Percentiles rank a stretch among this genome's conserved stretches.
These are phyloP conservation scores for Drosophila siamana DNA, from an alignment of 2,888 invertebrate species.

Conservation along the genomic window DNA sequence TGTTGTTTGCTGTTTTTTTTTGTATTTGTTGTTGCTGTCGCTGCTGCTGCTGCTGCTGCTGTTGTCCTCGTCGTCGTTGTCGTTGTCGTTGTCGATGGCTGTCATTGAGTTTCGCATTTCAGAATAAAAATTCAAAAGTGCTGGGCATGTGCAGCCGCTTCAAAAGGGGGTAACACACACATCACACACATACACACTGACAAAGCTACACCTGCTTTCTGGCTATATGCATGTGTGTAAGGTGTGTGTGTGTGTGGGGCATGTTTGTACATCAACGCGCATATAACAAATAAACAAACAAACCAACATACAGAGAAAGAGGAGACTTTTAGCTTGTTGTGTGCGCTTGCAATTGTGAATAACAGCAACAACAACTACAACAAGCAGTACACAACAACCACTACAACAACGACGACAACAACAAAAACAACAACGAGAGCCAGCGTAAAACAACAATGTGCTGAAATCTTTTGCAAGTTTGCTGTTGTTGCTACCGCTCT, in stretches of 20 bases:
- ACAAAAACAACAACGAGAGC: conserved; percentile 8
- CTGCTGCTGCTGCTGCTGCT: conserved; percentile 5
- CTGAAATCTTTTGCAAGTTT: conserved; percentile 67
- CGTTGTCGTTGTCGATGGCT: conserved; percentile 63
- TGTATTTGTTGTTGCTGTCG: conserved; percentile 14
- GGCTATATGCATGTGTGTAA: conserved; percentile 16
- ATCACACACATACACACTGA: conserved; percentile 24
- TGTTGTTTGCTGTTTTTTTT: too few relatives aligned
- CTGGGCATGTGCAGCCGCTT: conserved; percentile 48
- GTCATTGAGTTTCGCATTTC: conserved; percentile 74
- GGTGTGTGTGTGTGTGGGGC: conserved; percentile 50
- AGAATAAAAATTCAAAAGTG: conserved; percentile 70
- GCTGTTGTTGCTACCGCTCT: conserved; percentile 39
- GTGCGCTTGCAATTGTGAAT: conserved; percentile 68
- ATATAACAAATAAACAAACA: conserved; percentile 65
- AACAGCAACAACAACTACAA: conserved; percentile 48
- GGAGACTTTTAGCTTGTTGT: conserved; percentile 64
- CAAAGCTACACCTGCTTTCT: conserved; percentile 46
- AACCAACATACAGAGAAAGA: conserved; percentile 48
- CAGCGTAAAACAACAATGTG: conserved; percentile 62
- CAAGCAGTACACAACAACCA: too few relatives aligned
- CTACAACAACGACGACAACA: conserved; percentile 11
- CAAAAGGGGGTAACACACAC: conserved; percentile 40
- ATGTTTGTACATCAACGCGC: conserved; percentile 72
- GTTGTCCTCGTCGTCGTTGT: conserved; percentile 23